These are phyloP conservation scores for Cephus cinctus DNA, from an alignment of 1,140 invertebrate genomes.

Conservation along the genomic window DNA sequence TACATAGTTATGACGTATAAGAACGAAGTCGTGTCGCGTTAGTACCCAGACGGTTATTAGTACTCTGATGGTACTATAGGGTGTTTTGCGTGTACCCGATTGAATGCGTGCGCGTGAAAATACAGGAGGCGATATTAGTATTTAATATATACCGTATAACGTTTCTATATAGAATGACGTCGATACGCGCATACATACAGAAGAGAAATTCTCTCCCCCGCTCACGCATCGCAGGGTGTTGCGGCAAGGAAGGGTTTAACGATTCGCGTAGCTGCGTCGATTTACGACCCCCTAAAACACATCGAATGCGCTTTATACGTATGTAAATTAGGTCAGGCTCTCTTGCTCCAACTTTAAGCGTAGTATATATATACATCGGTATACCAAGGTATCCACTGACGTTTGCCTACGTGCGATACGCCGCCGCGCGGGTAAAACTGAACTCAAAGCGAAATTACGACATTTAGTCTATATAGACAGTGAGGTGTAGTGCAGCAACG, in stretches of 20 bases:
- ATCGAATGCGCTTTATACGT: constrained; percentile 59
- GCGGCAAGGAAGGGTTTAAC: constrained; percentile 56
- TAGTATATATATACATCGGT: constrained; percentile 20
- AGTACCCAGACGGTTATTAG: no score
- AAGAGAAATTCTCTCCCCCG: no score
- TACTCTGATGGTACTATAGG: no score
- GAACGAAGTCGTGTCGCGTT: no score
- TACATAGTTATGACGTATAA: no score
- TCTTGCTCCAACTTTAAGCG: no score
- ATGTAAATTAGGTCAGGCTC: constrained; percentile 57
- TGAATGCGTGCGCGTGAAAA: no score
- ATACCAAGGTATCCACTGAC: constrained; percentile 5
- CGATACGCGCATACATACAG: no score
- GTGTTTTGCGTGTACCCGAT: no score
- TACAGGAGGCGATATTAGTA: no score
- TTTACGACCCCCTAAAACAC: constrained; percentile 58
- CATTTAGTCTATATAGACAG: constrained; percentile 26
- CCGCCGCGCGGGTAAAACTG: constrained; percentile 28
- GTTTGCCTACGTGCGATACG: background rate
- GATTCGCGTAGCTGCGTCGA: constrained; percentile 56
- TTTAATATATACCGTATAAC: no score
- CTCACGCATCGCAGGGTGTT: constrained; percentile 46
- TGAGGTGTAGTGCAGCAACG: constrained; percentile 12
- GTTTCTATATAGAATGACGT: no score
- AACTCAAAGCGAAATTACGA: constrained; percentile 42